Percentiles rank a stretch among this genome's conserved stretches.
phyloP scores from a whole-genome alignment of 2,888 invertebrate species.

The Melieria picta region DNA sequence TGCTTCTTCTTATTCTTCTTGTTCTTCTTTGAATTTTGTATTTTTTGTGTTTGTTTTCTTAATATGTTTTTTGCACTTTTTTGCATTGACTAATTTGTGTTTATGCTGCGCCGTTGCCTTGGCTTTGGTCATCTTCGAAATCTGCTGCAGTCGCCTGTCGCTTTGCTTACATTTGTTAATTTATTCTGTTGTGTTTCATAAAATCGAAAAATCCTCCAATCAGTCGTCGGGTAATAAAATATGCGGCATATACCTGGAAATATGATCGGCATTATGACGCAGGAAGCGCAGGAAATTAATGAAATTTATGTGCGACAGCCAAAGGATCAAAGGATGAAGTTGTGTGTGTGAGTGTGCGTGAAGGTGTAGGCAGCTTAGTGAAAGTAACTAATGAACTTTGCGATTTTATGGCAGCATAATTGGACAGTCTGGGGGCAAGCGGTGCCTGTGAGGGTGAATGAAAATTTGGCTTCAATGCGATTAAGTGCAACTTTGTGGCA shows the following conservation, averaged over 20 bases:
- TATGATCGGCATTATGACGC: slow-evolving; percentile 14
- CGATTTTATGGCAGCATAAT: no score
- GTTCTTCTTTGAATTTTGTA: neutral
- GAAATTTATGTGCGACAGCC: neutral
- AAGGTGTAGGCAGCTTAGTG: no score
- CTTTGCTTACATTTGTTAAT: slow-evolving; percentile 34
- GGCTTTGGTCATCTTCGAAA: slow-evolving; percentile 5
- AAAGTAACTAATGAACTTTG: no score
- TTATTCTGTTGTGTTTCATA: slow-evolving; percentile 39
- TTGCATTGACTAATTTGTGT: neutral
- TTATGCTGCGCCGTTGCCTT: slow-evolving; percentile 15
- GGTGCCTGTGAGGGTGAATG: no score
- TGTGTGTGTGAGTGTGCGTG: neutral
- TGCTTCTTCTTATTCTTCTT: neutral
- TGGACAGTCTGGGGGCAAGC: no score
- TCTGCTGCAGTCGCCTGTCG: slow-evolving; percentile 1
- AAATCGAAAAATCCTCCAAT: slow-evolving; percentile 24
- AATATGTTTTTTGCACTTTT: slow-evolving; percentile 1
- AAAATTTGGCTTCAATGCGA: no score
- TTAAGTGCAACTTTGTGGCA: no score
- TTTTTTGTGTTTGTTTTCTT: neutral
- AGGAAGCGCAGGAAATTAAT: slow-evolving; percentile 9
- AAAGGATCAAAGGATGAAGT: neutral
- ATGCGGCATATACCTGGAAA: slow-evolving; percentile 6
- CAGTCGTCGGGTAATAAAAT: slow-evolving; percentile 28